phyloP scores from a whole-genome alignment of 1,140 invertebrate genomes.

The Drosophila kikkawai region DNA sequence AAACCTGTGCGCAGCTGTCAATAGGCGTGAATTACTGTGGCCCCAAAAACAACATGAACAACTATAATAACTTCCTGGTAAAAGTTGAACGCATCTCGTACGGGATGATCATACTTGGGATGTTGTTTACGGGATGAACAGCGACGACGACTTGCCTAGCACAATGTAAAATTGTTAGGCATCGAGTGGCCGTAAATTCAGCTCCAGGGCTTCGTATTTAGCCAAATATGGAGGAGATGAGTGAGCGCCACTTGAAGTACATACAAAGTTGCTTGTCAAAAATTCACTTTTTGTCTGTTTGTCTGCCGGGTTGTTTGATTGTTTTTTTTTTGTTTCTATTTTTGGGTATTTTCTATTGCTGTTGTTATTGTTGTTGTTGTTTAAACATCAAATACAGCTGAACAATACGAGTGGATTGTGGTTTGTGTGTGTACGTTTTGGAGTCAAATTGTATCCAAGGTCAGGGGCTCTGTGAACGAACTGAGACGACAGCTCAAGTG shows the following conservation, averaged over 20 bases:
- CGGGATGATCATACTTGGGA: conserved; percentile 29
- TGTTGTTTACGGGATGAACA: conserved; percentile 53
- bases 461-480: conserved; percentile 81
- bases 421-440: conserved; percentile 7
- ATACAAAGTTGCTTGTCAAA: conserved; percentile 54
- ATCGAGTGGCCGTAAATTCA: conserved; percentile 45
- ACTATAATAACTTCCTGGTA: conserved; percentile 76
- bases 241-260: conserved; percentile 66
- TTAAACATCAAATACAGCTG: conserved; percentile 54
- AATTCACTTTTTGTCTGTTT: conserved; percentile 49
- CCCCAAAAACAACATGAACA: conserved; percentile 44
- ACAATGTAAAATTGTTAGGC: conserved; percentile 51
- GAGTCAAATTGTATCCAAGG: conserved; percentile 73
- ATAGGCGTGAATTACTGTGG: conserved; percentile 49
- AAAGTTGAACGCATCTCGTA: conserved; percentile 62
- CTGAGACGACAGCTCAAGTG: conserved; percentile 51
- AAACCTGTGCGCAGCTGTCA: conserved; percentile 61
- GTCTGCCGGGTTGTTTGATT: conserved; percentile 30
- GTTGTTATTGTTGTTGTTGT: conserved; percentile 22
- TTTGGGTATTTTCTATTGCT: conserved; percentile 36
- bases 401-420: conserved; percentile 48
- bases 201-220: conserved; percentile 41
- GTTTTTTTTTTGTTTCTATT: conserved; percentile 44
- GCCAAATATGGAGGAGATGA: conserved; percentile 55
- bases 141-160: conserved; percentile 14